A percentile compares a stretch with the other conserved stretches of the same genome.
Conservation (phyloP, 2,113 vertebrate genomes). For the Polypterus senegalus region DNA sequence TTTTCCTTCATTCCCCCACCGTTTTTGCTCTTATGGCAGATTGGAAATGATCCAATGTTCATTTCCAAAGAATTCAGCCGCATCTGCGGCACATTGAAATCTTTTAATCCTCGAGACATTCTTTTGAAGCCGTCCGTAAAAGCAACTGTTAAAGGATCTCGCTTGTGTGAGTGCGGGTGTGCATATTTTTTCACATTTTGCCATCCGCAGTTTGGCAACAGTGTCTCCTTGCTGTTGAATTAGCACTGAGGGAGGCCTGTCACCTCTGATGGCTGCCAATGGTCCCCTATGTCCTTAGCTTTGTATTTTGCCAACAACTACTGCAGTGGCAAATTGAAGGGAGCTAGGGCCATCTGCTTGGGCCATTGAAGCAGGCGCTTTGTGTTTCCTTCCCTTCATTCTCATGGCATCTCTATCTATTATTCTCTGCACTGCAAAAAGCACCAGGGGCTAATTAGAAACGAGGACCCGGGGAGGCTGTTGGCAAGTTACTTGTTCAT, state of each 20-base stretch:
- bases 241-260: slow-evolving; percentile 22
- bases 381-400: slow-evolving; percentile 24
- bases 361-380: slow-evolving; percentile 23
- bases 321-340: slow-evolving; percentile 33
- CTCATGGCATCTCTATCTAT: slow-evolving; percentile 13
- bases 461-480: background rate
- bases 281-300: slow-evolving; percentile 10
- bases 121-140: no score
- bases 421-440: slow-evolving; percentile 1
- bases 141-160: no score
- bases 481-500: no score
- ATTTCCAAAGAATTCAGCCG: no score
- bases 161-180: no score
- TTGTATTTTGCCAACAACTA: slow-evolving; percentile 34
- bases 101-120: no score
- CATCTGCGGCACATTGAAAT: no score
- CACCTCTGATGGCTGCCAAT: slow-evolving; percentile 6
- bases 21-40: no score
- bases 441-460: slow-evolving; percentile 6
- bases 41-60: no score
- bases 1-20: no score
- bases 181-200: no score
- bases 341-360: slow-evolving; percentile 37
- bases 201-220: slow-evolving; percentile 20
- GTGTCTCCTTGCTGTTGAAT: slow-evolving; percentile 21